phyloP scores from a whole-genome alignment of 2,888 invertebrate species.

The Pocota personata region DNA sequence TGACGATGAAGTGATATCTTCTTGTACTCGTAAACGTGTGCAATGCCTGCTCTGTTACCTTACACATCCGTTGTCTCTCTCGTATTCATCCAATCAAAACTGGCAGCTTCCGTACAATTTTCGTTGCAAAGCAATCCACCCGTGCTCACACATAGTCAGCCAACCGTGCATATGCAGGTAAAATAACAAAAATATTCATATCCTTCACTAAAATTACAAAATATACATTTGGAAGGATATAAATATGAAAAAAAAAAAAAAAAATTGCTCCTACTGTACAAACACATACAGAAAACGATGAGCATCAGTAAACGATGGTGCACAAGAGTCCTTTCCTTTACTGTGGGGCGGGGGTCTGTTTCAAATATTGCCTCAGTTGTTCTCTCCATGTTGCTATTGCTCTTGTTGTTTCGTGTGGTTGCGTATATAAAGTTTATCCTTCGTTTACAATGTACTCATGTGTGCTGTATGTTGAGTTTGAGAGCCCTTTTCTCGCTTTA shows the following conservation, averaged over 20 bases:
- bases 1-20: neutral
- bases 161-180: conserved; percentile 25
- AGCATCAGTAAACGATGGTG: neutral
- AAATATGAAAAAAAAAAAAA: conserved; percentile 2
- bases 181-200: conserved; percentile 39
- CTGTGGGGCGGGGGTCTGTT: neutral
- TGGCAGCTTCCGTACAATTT: conserved; percentile 37
- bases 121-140: neutral
- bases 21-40: neutral
- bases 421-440: conserved; percentile 27
- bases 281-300: neutral
- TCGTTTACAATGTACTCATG: conserved; percentile 40
- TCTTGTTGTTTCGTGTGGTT: conserved; percentile 21
- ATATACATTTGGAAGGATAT: conserved; percentile 31
- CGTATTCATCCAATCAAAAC: conserved; percentile 36
- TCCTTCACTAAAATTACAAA: conserved; percentile 50
- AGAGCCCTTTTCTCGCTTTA: neutral
- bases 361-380: conserved; percentile 34
- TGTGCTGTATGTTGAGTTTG: conserved; percentile 3
- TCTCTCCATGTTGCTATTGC: conserved; percentile 8
- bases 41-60: neutral
- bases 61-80: neutral
- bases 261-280: neutral
- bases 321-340: conserved; percentile 1
- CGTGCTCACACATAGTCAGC: neutral